phyloP scores from a whole-genome alignment of 2,888 invertebrate species.

The Dynastes hyllus region DNA sequence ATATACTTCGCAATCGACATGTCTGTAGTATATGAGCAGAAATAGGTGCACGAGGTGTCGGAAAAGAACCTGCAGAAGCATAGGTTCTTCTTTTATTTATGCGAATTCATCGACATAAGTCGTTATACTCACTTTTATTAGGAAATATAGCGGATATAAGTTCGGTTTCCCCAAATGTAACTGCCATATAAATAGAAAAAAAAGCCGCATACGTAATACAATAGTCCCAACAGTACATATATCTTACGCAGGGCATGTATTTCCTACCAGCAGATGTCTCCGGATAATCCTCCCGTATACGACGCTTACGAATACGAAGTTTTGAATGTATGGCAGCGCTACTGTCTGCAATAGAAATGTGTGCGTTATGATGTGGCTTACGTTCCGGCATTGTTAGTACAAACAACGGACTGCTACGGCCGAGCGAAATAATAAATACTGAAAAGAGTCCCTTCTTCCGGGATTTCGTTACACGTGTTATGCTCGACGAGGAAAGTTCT shows the following conservation, averaged over 20 bases:
- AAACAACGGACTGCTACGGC: not conserved
- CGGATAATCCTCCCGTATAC: not conserved
- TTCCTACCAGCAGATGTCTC: not conserved
- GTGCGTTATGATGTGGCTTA: not conserved
- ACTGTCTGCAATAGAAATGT: not conserved
- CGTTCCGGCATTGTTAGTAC: not conserved
- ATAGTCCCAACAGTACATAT: not conserved
- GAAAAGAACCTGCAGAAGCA: too few species aligned
- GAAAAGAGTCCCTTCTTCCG: not conserved
- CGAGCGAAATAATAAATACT: slow-evolving; percentile 1
- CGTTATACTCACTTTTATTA: slow-evolving; percentile 11
- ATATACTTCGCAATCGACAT: too few species aligned
- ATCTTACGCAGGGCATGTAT: not conserved
- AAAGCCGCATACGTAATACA: not conserved
- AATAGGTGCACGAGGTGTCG: too few species aligned
- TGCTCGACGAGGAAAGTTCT: not conserved
- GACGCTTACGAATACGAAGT: not conserved
- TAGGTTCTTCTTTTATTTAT: not conserved
- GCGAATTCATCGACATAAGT: slow-evolving; percentile 4
- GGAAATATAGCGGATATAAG: not conserved
- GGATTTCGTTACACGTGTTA: slow-evolving; percentile 1
- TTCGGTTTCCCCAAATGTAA: not conserved
- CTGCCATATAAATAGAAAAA: slow-evolving; percentile 16
- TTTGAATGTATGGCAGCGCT: not conserved
- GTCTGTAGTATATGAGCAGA: too few species aligned